Evolutionary conservation across 2,797 vertebrate species (phyloP).

Genomic region (Prionace glauca): DNA sequence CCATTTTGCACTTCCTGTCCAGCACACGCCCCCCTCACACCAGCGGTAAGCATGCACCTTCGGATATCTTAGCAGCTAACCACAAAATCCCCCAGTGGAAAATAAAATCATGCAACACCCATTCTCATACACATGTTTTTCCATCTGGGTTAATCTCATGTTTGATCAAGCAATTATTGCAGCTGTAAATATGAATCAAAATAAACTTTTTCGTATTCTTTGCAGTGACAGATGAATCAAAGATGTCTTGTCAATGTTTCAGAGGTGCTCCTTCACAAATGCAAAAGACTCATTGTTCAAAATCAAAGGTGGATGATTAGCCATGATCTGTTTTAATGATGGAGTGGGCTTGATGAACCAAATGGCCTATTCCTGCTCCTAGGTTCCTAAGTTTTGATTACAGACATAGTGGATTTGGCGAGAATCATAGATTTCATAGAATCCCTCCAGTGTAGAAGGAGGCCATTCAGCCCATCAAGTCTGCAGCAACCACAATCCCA

Average conservation of each 20-base stretch:
- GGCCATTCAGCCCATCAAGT: too few species aligned
- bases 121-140: neutral
- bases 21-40: neutral
- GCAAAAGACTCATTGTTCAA: neutral
- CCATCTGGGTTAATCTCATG: neutral
- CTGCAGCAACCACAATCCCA: too few species aligned
- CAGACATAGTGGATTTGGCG: too few species aligned
- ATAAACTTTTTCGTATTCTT: neutral
- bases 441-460: too few species aligned
- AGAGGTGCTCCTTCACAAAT: neutral
- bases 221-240: neutral
- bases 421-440: too few species aligned
- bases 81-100: slow-evolving; percentile 17
- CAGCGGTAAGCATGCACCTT: neutral
- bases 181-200: neutral
- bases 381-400: too few species aligned
- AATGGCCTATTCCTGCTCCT: too few species aligned
- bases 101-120: neutral
- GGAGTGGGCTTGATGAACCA: too few species aligned
- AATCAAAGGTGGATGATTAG: too few species aligned
- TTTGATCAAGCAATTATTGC: neutral
- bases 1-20: neutral
- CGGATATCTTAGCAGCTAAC: neutral
- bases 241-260: neutral
- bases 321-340: too few species aligned